Evolutionary conservation across 2,797 vertebrate genomes (phyloP), one percentile per base, ranked within the genome.

Genomic region (Bucorvus abyssinicus): DNA sequence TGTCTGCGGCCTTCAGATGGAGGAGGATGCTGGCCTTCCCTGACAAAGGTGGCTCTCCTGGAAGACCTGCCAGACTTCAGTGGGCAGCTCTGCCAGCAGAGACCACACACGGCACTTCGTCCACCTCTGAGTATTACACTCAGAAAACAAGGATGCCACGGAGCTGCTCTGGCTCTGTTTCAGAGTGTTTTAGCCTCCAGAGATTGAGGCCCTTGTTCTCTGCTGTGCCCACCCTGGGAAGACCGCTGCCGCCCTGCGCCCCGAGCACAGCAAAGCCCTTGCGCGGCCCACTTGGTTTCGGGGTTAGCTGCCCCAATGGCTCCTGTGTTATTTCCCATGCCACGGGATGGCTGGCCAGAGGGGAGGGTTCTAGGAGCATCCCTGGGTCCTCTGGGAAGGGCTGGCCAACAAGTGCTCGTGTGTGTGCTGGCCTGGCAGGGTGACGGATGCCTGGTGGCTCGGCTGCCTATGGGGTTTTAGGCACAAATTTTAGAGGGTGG

Each of bases 401-500:
- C 80, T 84, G 13, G 18, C 47, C 90, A 89, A 45, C 56, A 89
- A 42, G 45, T 17, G 64, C 80, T 67, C 1, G 0, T 83, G 93
- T 94, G 84, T 85, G 68, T 3, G 2, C 53, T 24, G 61, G 74
- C 47, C 83, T 91, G 73, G 84, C 80, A 38, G 86, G 68, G 91
- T 73, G 70, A 52, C 1, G 57, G 70, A 15, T 55, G 84, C 78
- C 30, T 81, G 50, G 71, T 6, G 6, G 74, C 88, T 61, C 24
- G 0, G 68, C 95, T 82, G 93, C 93, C 82, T 89, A 17, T 83
- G 73, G 82, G 79, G 42, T 55, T 65, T 47, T 76, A 67, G 74
- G 90, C 64, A 82, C 32, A 44, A 19, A 34, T 78, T 82, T 29
- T 14, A 9, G 93, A 96, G 97, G 97, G 98, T 94, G 97, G 97